phyloP scores from a whole-genome alignment of 2,888 invertebrate genomes.

The Baronia brevicornis region DNA sequence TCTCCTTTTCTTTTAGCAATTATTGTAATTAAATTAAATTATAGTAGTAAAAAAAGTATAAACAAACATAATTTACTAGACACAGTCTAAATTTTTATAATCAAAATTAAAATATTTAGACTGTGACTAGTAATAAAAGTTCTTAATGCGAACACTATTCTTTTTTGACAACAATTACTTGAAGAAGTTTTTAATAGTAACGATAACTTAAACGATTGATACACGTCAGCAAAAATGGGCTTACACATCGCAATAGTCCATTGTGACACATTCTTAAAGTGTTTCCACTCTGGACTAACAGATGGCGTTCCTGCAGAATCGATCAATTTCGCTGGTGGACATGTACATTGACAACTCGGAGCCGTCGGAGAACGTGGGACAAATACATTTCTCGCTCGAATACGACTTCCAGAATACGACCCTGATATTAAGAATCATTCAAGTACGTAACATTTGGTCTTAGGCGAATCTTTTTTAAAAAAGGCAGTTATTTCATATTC shows the following conservation, averaged over 20 bases:
- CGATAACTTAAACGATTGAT: constrained; percentile 10
- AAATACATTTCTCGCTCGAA: constrained; percentile 94
- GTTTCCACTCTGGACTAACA: constrained; percentile 59
- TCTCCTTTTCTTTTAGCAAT: no score
- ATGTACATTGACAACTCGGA: constrained; percentile 97
- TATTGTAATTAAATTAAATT: no score
- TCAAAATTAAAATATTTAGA: no score
- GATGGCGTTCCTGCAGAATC: constrained; percentile 87
- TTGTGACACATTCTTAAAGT: constrained; percentile 32
- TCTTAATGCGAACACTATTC: no score
- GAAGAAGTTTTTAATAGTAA: no score
- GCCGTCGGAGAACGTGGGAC: constrained; percentile 94
- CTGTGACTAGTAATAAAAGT: no score
- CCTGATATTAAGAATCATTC: constrained; percentile 91
- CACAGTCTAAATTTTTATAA: no score
- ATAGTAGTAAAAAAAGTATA: no score
- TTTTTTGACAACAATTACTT: no score
- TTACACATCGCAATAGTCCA: constrained; percentile 12
- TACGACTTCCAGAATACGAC: constrained; percentile 96
- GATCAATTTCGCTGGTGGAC: constrained; percentile 92
- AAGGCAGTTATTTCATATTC: no score
- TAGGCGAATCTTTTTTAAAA: background rate
- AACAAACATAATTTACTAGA: no score
- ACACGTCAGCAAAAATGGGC: constrained; percentile 7
- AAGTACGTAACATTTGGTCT: constrained; percentile 68